Conservation (phyloP, 2,113 vertebrate species). For the Aegotheles bennettii region DNA sequence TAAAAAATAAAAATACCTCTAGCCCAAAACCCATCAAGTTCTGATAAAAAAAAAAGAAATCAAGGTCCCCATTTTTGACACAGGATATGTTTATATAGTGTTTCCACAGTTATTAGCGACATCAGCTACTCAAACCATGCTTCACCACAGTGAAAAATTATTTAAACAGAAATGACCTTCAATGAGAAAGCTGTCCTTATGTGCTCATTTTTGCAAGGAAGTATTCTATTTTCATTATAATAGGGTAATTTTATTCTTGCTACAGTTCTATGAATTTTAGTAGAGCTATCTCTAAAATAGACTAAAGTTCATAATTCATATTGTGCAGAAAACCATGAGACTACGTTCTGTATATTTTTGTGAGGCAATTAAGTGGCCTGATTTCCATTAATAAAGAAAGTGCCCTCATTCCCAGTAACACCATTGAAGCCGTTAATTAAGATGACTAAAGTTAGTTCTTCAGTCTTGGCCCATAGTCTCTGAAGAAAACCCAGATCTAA, state of each 20-base stretch:
- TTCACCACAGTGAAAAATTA: neutral
- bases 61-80: neutral
- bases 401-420: slow-evolving; percentile 2
- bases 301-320: neutral
- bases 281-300: neutral
- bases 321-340: neutral
- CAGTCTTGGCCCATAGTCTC: neutral
- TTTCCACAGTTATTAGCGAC: neutral
- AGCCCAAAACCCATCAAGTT: neutral
- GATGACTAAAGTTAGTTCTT: neutral
- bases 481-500: neutral
- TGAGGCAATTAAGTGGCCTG: neutral
- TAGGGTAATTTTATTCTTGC: neutral
- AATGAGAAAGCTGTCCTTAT: neutral
- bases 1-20: neutral
- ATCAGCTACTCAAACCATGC: neutral
- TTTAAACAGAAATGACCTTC: neutral
- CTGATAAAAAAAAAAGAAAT: neutral
- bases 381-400: slow-evolving; percentile 20
- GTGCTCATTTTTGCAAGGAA: neutral
- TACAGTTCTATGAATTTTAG: neutral
- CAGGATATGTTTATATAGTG: neutral
- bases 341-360: neutral
- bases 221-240: neutral
- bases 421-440: neutral